These are phyloP conservation scores for Leguminivora glycinivorella DNA, from an alignment of 1,140 invertebrate species.

Conservation along the genomic window DNA sequence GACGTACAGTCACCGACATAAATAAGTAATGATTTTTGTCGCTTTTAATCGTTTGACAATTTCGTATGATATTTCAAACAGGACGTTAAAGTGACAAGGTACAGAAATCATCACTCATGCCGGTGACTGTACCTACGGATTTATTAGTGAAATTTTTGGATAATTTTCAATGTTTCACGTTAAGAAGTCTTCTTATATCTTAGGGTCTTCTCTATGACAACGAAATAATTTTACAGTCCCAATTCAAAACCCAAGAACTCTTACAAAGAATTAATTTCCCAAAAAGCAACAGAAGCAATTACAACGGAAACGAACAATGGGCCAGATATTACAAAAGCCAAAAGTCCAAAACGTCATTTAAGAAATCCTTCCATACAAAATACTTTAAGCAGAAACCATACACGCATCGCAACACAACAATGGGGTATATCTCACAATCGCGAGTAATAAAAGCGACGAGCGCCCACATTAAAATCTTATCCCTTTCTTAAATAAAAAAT, in stretches of 20 bases:
- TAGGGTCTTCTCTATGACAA: no score
- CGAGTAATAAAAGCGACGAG: constrained; percentile 71
- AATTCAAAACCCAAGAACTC: neutral
- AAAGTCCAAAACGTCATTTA: constrained; percentile 68
- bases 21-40: no score
- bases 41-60: no score
- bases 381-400: constrained; percentile 76
- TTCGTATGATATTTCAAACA: no score
- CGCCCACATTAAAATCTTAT: constrained; percentile 79
- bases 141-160: no score
- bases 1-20: no score
- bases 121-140: no score
- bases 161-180: no score
- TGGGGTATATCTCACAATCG: constrained; percentile 70
- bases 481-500: constrained; percentile 80
- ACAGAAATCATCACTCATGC: no score
- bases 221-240: neutral
- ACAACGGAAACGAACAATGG: constrained; percentile 15
- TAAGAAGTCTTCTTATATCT: no score
- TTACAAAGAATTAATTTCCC: neutral
- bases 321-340: constrained; percentile 23
- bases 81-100: no score
- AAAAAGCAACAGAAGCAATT: constrained; percentile 23
- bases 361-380: constrained; percentile 62
- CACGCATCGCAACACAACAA: constrained; percentile 74